Conservation (phyloP, 1,140 invertebrate species). For the Nephila pilipes region DNA sequence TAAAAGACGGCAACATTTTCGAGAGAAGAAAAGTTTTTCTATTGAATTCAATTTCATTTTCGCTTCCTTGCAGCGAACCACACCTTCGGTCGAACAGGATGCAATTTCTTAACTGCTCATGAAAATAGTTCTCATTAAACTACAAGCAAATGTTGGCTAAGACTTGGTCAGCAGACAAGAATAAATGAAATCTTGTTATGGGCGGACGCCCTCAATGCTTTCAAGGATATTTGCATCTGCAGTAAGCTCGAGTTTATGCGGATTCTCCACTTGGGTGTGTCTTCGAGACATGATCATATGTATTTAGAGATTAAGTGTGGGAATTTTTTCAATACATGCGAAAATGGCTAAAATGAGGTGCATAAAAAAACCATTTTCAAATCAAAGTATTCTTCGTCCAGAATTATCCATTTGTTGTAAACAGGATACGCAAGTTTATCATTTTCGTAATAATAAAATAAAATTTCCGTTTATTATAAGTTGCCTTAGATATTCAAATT, state of each 20-base stretch:
- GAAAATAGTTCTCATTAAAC: not conserved
- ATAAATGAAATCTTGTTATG: constrained; percentile 9
- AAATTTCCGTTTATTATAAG: no score
- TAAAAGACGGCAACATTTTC: not conserved
- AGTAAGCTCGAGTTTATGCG: not conserved
- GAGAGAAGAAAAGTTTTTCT: not conserved
- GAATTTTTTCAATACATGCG: no score
- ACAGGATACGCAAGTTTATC: no score
- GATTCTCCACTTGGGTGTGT: not conserved
- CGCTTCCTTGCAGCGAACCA: not conserved
- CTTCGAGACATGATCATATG: not conserved
- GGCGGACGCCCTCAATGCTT: not conserved
- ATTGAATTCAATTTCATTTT: not conserved
- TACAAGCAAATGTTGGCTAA: not conserved
- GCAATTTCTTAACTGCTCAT: not conserved
- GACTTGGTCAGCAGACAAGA: constrained; percentile 6
- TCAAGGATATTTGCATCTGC: constrained; percentile 32
- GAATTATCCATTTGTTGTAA: no score
- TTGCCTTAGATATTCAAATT: no score
- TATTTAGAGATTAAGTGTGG: no score
- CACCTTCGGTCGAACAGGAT: constrained; percentile 1
- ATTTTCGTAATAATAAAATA: no score
- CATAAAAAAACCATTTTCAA: no score
- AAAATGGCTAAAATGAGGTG: no score
- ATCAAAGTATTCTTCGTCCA: no score